Evolutionary conservation across 2,888 invertebrate genomes (phyloP).

Genomic region (Dryocosmus kuriphilus): DNA sequence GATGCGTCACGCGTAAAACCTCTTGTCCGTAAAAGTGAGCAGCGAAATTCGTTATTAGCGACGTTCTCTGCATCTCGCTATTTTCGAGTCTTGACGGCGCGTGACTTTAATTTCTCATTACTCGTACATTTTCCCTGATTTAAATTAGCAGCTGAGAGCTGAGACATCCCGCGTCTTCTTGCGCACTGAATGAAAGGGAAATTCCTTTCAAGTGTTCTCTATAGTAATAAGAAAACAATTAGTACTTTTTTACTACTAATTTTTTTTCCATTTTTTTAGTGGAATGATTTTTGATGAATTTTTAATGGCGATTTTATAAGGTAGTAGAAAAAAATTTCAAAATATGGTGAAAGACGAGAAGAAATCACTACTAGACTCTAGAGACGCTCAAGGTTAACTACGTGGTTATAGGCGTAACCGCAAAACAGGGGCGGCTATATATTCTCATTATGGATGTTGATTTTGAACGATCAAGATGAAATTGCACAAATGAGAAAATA

Average conservation of each 20-base stretch:
- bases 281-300: background rate
- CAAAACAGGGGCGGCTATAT: conserved; percentile 2
- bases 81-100: conserved; percentile 17
- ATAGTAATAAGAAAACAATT: background rate
- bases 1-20: conserved; percentile 64
- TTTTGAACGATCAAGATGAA: background rate
- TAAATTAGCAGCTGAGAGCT: conserved; percentile 1
- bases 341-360: conserved; percentile 16
- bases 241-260: no score
- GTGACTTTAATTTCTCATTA: conserved; percentile 35
- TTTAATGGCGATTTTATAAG: background rate
- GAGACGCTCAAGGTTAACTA: conserved; percentile 17
- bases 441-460: background rate
- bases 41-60: conserved; percentile 1
- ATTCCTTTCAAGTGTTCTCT: background rate
- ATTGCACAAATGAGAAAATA: background rate
- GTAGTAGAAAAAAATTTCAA: conserved; percentile 40
- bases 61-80: conserved; percentile 28
- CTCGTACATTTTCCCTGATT: conserved; percentile 20
- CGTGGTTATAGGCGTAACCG: conserved; percentile 16
- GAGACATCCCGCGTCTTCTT: background rate
- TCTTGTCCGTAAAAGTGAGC: conserved; percentile 52
- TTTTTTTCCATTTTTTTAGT: no score
- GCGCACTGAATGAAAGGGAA: background rate
- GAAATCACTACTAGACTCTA: conserved; percentile 8